phyloP scores from a whole-genome alignment of 53 echinoderm and acorn worm genomes.

The Mesocentrotus franciscanus region DNA sequence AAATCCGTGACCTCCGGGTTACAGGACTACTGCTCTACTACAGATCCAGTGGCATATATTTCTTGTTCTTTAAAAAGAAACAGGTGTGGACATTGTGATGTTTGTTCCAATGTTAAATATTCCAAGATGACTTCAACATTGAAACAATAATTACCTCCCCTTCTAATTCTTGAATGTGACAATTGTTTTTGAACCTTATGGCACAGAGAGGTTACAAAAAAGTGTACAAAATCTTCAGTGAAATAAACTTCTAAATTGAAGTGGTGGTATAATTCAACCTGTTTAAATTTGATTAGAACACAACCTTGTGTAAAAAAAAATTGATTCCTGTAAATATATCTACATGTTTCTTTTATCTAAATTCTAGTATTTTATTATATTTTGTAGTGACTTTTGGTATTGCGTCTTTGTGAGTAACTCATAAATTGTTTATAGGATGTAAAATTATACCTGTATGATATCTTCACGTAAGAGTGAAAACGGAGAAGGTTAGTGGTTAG shows the following conservation, averaged over 20 bases:
- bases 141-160: no score
- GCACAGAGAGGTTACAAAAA: no score
- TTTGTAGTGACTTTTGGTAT: slow-evolving; percentile 39
- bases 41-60: no score
- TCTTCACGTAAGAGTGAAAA: not conserved
- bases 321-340: slow-evolving; percentile 64
- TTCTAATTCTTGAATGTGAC: no score
- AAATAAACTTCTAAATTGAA: no score
- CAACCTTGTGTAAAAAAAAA: slow-evolving; percentile 31
- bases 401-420: slow-evolving; percentile 25
- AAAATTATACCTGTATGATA: slow-evolving; percentile 4
- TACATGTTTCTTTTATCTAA: slow-evolving; percentile 41
- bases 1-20: no score
- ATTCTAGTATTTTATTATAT: slow-evolving; percentile 61
- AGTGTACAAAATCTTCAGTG: no score
- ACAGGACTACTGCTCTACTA: no score
- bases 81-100: no score
- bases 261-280: slow-evolving; percentile 3
- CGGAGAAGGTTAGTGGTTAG: not conserved
- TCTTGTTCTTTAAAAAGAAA: no score
- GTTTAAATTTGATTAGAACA: not conserved
- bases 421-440: slow-evolving; percentile 6
- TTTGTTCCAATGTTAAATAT: not conserved
- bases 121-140: no score
- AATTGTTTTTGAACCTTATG: no score